These are phyloP conservation scores for Mastacembelus armatus DNA, from an alignment of 2,797 vertebrate species.

Conservation along the genomic window DNA sequence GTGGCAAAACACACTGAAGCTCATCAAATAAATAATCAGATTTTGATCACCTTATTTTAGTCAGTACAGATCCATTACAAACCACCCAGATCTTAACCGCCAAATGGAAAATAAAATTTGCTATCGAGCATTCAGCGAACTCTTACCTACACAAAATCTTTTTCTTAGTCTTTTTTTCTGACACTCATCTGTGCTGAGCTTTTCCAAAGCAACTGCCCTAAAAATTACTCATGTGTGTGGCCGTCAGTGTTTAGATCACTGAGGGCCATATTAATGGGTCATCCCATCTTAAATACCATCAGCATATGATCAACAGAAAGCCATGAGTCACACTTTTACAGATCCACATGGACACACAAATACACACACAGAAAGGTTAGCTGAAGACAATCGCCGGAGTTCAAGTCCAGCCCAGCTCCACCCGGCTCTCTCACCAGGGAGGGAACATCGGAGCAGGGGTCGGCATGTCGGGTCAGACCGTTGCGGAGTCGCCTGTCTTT, in stretches of 20 bases:
- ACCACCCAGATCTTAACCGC: too few relatives aligned
- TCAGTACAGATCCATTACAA: too few relatives aligned
- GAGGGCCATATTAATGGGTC: neutral
- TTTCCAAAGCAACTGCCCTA: constrained; percentile 18
- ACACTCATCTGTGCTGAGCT: constrained; percentile 1
- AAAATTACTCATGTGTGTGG: constrained; percentile 33
- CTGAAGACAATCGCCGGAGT: constrained; percentile 69
- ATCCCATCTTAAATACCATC: constrained; percentile 41
- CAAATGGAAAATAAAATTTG: too few relatives aligned
- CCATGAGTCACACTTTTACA: constrained; percentile 46
- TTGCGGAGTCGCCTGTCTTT: constrained; percentile 64
- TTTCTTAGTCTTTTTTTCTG: neutral
- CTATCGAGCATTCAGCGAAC: too few relatives aligned
- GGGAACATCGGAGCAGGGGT: constrained; percentile 72
- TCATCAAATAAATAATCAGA: too few relatives aligned
- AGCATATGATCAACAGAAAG: constrained; percentile 48
- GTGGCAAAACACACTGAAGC: too few relatives aligned
- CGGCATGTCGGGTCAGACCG: constrained; percentile 62
- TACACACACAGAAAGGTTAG: constrained; percentile 61
- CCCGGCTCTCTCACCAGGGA: constrained; percentile 67
- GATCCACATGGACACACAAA: constrained; percentile 36
- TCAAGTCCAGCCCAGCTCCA: constrained; percentile 63
- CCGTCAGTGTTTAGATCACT: constrained; percentile 17
- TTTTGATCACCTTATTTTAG: too few relatives aligned
- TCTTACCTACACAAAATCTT: neutral